A percentile compares a stretch with the other conserved stretches of the same genome.
These are phyloP conservation scores for Eclectus roratus DNA, from an alignment of 2,113 vertebrate species.

Conservation along the genomic window DNA sequence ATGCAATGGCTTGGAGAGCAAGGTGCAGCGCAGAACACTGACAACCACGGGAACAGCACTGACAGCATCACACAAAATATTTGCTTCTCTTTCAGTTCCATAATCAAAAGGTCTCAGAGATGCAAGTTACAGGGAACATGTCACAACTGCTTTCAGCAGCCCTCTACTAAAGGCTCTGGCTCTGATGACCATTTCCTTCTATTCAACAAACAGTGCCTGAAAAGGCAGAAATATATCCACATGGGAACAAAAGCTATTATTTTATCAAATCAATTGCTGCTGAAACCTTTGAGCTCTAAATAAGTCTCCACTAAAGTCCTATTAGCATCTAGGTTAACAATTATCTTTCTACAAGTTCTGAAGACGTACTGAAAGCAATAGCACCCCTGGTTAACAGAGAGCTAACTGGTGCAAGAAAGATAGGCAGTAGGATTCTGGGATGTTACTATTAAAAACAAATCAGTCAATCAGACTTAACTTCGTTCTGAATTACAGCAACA, in stretches of 20 bases:
- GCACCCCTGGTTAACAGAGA: neutral
- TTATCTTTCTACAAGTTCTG: slow-evolving; percentile 35
- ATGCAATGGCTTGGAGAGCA: neutral
- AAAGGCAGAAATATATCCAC: slow-evolving; percentile 2
- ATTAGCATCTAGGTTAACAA: slow-evolving; percentile 50
- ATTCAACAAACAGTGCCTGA: neutral
- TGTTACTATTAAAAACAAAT: neutral
- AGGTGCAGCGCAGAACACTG: neutral
- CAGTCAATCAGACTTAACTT: neutral
- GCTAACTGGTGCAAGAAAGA: neutral
- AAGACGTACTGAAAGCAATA: neutral
- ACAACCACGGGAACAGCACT: neutral
- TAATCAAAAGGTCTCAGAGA: neutral
- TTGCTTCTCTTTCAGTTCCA: neutral
- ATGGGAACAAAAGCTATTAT: slow-evolving; percentile 14
- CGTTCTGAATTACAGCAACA: neutral
- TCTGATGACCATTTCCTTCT: neutral
- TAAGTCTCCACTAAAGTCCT: slow-evolving; percentile 9
- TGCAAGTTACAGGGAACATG: neutral
- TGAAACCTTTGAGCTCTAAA: slow-evolving; percentile 45
- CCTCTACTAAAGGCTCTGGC: neutral
- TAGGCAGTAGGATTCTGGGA: neutral
- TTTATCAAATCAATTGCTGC: slow-evolving; percentile 37
- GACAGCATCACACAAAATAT: neutral
- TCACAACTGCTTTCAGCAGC: neutral